Conservation (phyloP, 1,140 invertebrate species). For the Meloidogyne chitwoodi region DNA sequence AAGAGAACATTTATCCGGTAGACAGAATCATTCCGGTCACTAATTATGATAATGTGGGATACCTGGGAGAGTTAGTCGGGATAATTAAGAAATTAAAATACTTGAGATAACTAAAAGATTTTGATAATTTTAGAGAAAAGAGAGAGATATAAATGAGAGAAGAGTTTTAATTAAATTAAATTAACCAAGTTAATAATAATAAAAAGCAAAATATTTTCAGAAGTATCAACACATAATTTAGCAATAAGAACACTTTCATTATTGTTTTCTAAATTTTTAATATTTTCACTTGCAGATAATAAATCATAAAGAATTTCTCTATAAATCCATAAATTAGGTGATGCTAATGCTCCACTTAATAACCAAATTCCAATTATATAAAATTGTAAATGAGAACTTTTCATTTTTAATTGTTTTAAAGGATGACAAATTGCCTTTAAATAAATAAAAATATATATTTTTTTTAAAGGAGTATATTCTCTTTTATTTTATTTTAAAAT, state of each 20-base stretch:
- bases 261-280: background rate
- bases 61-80: too few species aligned
- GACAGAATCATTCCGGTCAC: too few species aligned
- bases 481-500: too few species aligned
- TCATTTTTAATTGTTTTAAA: conserved; percentile 43
- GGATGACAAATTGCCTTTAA: conserved; percentile 53
- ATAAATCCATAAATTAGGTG: conserved; percentile 48
- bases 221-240: conserved; percentile 46
- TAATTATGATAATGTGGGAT: too few species aligned
- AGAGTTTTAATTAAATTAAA: too few species aligned
- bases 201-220: conserved; percentile 49
- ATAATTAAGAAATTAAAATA: too few species aligned
- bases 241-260: conserved; percentile 22
- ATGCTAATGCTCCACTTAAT: conserved; percentile 43
- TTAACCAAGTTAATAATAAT: conserved; percentile 50
- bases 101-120: too few species aligned
- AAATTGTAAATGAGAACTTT: conserved; percentile 42
- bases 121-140: too few species aligned
- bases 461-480: too few species aligned
- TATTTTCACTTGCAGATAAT: background rate
- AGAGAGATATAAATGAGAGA: too few species aligned
- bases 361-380: conserved; percentile 52
- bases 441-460: background rate
- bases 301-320: conserved; percentile 22
- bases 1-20: too few species aligned